Conservation (phyloP, 2,797 vertebrate species). For the Tokudaia tokunoshimensis region DNA sequence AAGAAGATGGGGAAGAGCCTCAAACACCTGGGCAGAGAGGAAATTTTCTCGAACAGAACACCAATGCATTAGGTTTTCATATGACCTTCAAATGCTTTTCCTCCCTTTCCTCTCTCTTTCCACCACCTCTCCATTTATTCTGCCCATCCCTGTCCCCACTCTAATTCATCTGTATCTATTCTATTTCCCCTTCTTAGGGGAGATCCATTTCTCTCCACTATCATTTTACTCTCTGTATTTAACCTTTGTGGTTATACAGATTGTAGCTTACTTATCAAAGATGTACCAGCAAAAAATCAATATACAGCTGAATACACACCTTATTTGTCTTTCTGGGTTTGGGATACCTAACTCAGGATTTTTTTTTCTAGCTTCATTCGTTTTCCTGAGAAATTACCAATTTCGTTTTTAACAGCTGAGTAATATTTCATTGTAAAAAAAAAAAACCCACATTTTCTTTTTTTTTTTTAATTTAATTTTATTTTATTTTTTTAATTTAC, state of each 20-base stretch:
- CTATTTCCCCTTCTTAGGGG: not conserved
- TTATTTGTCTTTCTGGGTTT: not conserved
- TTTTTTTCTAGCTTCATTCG: not conserved
- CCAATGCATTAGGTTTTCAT: too few species aligned
- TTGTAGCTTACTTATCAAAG: not conserved
- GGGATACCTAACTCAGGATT: not conserved
- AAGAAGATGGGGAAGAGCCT: too few species aligned
- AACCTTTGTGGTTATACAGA: not conserved
- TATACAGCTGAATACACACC: not conserved
- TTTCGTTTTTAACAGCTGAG: not conserved
- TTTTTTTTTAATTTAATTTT: too few species aligned
- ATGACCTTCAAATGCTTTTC: not conserved
- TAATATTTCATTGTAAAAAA: not conserved
- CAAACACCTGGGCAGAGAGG: too few species aligned
- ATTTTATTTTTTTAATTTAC: too few species aligned
- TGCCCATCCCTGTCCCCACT: not conserved
- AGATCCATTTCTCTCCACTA: not conserved
- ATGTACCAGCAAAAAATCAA: not conserved
- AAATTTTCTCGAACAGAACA: too few species aligned
- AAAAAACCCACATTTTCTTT: not conserved
- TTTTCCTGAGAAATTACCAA: not conserved
- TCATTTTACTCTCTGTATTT: not conserved
- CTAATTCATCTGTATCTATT: not conserved
- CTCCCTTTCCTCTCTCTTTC: not conserved
- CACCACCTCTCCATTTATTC: not conserved